Conservation (phyloP, 2,888 invertebrate species). For the Scrobipalpa atriplicella region DNA sequence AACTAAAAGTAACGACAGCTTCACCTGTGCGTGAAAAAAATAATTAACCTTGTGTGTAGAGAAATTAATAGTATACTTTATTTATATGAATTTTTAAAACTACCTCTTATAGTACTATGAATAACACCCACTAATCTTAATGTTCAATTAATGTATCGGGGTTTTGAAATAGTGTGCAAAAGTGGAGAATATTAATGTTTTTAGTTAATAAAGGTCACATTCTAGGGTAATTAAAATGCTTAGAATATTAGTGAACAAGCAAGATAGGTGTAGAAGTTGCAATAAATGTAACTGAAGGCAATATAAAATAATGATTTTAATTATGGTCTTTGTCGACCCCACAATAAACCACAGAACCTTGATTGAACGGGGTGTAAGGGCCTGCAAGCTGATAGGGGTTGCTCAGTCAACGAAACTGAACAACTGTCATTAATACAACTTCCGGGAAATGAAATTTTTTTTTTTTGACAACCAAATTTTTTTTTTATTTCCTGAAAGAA, state of each 20-base stretch:
- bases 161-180: conserved; percentile 2
- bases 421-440: no score
- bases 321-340: no score
- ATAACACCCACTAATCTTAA: conserved; percentile 24
- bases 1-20: conserved; percentile 16
- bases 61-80: neutral
- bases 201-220: conserved; percentile 19
- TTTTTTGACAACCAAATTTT: no score
- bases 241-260: neutral
- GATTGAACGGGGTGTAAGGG: no score
- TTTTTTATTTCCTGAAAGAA: no score
- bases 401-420: no score
- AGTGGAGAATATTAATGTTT: conserved; percentile 14
- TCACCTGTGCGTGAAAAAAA: conserved; percentile 22
- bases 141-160: conserved; percentile 27
- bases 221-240: conserved; percentile 17
- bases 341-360: no score
- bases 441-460: no score
- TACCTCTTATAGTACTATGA: neutral
- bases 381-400: no score
- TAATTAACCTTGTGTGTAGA: neutral
- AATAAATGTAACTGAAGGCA: no score
- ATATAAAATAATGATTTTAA: no score
- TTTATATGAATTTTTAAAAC: conserved; percentile 20
- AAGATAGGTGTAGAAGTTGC: neutral